Base-by-base conservation (phyloP, 2,113 vertebrate genomes). In the Nesogale talazaci region DNA sequence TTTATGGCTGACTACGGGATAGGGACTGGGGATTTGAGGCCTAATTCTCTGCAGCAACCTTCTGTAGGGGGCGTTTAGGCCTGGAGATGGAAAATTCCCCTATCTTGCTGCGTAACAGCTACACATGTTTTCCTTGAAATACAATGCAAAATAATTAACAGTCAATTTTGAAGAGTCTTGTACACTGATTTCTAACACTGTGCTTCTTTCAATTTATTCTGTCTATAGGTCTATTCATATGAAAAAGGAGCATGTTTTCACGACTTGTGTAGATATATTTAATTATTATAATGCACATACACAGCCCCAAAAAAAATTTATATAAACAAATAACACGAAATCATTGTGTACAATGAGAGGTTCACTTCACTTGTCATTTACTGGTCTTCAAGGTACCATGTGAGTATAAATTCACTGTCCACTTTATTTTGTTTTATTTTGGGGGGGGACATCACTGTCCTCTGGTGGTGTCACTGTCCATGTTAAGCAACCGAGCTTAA, bases 321-420 rank as follows among this genome's bases (percentile, higher is more conserved):
- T 52, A 11, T 52, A 52, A 52, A 52, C 46, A 52, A 61, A 19
- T 22, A 61, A 23, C 22, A 20, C 12, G 23, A 63, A 63, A 92
- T 25, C 6, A 31, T 82, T 8, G 40, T 82, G 67, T 63, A 15
- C 20, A 75, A 29, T 7, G 3, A 86, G 31, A 80, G 7, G 8
- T 86, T 57, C 59, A 90, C 82, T 86, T 57, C 59, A 90, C 82
- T 38, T 86, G 63, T 63, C 31, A 72, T 34, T 89, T 61, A 70
- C 6, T 59, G 36, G 0, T 40, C 46, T 91, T 81, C 12, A 87
- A 90, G 11, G 5, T 19, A 89, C 42, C 75, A 23, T 79, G 31
- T 27, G 16, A 85, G 59, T 81, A 22, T 79, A 16, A 75, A n/a
- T 94, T 38, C 14, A 57, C 83, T 83, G 12, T 56, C 78, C 36